A percentile compares a stretch with the other conserved stretches of the same genome.
Evolutionary conservation across 2,113 vertebrate genomes (phyloP).

Genomic region (Perca fluviatilis): DNA sequence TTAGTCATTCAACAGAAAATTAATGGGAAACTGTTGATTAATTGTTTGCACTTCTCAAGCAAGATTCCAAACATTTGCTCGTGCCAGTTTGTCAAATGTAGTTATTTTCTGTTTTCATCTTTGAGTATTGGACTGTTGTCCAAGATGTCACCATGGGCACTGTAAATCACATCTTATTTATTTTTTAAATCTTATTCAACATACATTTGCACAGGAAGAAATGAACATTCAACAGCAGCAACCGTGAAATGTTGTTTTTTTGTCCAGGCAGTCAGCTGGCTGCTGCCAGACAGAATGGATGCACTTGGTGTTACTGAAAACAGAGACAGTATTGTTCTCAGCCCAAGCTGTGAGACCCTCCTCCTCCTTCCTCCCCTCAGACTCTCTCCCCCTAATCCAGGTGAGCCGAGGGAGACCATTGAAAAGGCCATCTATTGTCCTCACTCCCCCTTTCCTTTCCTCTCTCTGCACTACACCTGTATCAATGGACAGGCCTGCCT

Average conservation of each 20-base stretch:
- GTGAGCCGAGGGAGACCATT: conserved; percentile 60
- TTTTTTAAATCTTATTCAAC: neutral
- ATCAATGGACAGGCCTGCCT: conserved; percentile 67
- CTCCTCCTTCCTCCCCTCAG: conserved; percentile 30
- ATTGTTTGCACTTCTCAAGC: neutral
- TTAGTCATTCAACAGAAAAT: neutral
- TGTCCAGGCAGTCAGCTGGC: conserved; percentile 39
- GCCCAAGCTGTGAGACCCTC: conserved; percentile 40
- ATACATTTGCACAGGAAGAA: neutral
- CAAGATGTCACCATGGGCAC: neutral
- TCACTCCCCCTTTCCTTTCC: neutral
- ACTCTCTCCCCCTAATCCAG: conserved; percentile 59
- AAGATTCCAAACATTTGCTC: neutral
- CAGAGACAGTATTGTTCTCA: conserved; percentile 75
- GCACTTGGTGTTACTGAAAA: conserved; percentile 53
- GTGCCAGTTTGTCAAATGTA: neutral
- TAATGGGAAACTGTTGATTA: neutral
- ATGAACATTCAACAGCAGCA: conserved; percentile 17
- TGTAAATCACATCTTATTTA: neutral
- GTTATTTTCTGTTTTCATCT: neutral
- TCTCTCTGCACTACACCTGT: conserved; percentile 69
- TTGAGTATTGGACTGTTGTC: neutral
- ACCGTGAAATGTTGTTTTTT: conserved; percentile 34
- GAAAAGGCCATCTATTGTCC: conserved; percentile 75
- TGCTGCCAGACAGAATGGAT: conserved; percentile 61